A percentile compares a stretch with the other conserved stretches of the same genome.
phyloP scores from a whole-genome alignment of 2,888 invertebrate species.

The Anoplius nigerrimus region DNA sequence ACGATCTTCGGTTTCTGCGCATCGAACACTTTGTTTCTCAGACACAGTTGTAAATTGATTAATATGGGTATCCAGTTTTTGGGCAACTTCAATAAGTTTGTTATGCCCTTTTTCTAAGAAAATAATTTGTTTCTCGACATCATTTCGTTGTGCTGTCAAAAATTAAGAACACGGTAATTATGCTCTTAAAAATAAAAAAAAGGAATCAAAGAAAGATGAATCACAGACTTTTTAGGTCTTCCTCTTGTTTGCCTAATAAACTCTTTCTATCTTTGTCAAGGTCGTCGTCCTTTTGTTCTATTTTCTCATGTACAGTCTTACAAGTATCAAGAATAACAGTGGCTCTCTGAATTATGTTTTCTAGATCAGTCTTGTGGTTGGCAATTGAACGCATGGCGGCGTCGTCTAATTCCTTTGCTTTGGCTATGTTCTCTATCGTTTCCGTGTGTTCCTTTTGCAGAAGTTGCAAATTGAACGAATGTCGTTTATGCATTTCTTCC shows the following conservation, averaged over 20 bases:
- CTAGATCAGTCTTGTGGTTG: constrained; percentile 59
- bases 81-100: constrained; percentile 56
- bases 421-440: constrained; percentile 65
- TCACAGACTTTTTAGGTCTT: constrained; percentile 62
- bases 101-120: constrained; percentile 57
- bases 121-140: constrained; percentile 61
- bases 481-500: constrained; percentile 62
- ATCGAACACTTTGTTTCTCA: constrained; percentile 54
- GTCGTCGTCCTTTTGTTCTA: constrained; percentile 55
- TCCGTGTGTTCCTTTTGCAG: constrained; percentile 66
- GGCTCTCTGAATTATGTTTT: constrained; percentile 62
- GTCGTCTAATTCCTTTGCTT: constrained; percentile 65
- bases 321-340: constrained; percentile 59
- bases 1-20: constrained; percentile 59
- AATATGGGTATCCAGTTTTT: constrained; percentile 60
- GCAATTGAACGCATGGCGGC: constrained; percentile 60
- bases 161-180: not conserved
- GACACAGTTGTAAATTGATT: constrained; percentile 58
- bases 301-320: constrained; percentile 55
- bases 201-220: not conserved
- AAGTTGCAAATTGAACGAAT: constrained; percentile 59
- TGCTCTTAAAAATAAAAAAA: not conserved
- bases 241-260: constrained; percentile 60
- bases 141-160: constrained; percentile 38
- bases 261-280: constrained; percentile 51